Evolutionary conservation across 2,797 vertebrate species (phyloP).

Genomic region (Falco naumanni): DNA sequence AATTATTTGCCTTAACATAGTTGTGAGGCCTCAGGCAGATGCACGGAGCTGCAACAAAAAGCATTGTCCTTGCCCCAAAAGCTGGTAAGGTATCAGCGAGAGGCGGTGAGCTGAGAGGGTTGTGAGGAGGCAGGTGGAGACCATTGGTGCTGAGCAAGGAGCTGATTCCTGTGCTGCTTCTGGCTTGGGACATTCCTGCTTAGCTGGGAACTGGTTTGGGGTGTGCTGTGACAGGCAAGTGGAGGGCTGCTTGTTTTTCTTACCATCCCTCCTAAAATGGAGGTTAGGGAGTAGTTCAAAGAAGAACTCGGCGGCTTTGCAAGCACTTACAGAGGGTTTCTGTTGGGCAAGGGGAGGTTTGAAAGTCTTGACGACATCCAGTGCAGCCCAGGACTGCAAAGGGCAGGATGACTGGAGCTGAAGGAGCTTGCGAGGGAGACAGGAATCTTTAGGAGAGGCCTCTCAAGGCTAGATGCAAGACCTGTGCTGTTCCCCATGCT

Average conservation of each 20-base stretch:
- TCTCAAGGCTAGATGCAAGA: not conserved
- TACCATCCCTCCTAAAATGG: not conserved
- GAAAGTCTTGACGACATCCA: not conserved
- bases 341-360: not conserved
- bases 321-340: not conserved
- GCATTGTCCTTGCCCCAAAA: not conserved
- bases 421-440: not conserved
- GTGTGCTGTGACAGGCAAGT: not conserved
- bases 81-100: not conserved
- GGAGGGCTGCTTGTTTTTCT: not conserved
- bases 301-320: not conserved
- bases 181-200: not conserved
- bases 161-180: not conserved
- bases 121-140: fast-evolving
- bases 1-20: not conserved
- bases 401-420: not conserved
- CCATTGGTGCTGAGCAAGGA: not conserved
- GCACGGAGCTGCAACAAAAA: not conserved
- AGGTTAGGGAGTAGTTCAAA: not conserved
- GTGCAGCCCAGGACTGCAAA: not conserved
- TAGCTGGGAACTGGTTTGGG: not conserved
- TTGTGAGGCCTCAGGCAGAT: not conserved
- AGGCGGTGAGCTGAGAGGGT: not conserved
- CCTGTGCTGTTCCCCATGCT: fast-evolving
- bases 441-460: not conserved